phyloP scores from a whole-genome alignment of 2,113 vertebrate species.

The Apteryx owenii region DNA sequence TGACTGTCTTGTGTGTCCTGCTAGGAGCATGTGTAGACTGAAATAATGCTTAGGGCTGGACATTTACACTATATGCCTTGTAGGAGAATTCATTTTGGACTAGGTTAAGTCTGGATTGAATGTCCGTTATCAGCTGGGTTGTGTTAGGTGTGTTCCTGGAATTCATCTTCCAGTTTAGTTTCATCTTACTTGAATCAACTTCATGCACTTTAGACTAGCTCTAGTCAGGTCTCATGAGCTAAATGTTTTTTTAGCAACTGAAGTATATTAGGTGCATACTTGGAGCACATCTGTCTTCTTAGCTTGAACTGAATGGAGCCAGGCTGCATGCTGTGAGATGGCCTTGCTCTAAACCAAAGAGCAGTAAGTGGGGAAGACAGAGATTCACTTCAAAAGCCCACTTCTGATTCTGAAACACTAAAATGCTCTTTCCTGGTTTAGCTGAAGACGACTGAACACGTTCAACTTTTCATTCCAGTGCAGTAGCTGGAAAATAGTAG shows the following conservation, averaged over 20 bases:
- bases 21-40: background rate
- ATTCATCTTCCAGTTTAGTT: background rate
- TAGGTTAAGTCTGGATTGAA: background rate
- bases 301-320: background rate
- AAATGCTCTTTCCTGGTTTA: background rate
- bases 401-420: background rate
- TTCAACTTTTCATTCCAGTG: background rate
- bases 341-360: background rate
- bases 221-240: background rate
- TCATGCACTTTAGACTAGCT: background rate
- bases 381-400: background rate
- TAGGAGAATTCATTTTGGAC: background rate
- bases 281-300: background rate
- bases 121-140: background rate
- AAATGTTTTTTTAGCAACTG: background rate
- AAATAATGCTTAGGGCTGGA: background rate
- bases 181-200: background rate
- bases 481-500: background rate
- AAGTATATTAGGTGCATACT: background rate
- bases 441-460: background rate
- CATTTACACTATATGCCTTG: background rate
- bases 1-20: background rate
- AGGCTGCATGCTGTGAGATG: background rate
- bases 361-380: background rate
- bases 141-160: background rate